A percentile compares a stretch with the other conserved stretches of the same genome.
These are phyloP conservation scores for Lagenorhynchus albirostris DNA, from an alignment of 2,113 vertebrate genomes.

Conservation along the genomic window DNA sequence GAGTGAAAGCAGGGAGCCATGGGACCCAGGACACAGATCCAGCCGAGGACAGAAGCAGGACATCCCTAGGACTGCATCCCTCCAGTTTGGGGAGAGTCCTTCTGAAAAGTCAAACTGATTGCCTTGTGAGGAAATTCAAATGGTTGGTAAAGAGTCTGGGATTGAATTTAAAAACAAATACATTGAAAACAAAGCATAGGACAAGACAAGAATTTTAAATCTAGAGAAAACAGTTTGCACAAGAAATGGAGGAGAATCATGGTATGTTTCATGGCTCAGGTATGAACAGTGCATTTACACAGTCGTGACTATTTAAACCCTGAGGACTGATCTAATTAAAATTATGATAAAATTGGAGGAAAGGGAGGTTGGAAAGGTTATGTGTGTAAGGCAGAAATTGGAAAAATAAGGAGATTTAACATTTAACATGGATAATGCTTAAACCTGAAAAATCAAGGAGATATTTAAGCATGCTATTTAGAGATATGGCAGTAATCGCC, in stretches of 20 bases:
- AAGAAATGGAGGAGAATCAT: background rate
- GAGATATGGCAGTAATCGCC: background rate
- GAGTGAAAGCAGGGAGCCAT: too few relatives aligned
- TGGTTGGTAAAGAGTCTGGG: background rate
- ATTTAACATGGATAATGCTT: too few relatives aligned
- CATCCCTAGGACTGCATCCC: accelerated
- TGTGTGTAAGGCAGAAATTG: background rate
- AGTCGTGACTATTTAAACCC: background rate
- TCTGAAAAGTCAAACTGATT: background rate
- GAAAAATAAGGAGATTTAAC: background rate
- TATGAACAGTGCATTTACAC: too few relatives aligned
- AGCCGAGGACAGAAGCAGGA: background rate
- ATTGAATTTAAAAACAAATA: background rate
- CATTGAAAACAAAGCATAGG: background rate
- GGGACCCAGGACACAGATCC: too few relatives aligned
- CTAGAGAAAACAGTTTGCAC: background rate
- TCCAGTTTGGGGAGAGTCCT: background rate
- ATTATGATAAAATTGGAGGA: background rate
- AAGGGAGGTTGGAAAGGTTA: background rate
- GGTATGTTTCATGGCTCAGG: background rate
- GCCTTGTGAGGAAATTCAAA: background rate
- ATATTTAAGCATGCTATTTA: accelerated
- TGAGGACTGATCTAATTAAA: background rate
- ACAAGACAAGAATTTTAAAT: background rate
- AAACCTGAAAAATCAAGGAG: background rate